A percentile compares a stretch with the other conserved stretches of the same genome.
phyloP scores from a whole-genome alignment of 2,113 vertebrate genomes.

The Chunga burmeisteri region DNA sequence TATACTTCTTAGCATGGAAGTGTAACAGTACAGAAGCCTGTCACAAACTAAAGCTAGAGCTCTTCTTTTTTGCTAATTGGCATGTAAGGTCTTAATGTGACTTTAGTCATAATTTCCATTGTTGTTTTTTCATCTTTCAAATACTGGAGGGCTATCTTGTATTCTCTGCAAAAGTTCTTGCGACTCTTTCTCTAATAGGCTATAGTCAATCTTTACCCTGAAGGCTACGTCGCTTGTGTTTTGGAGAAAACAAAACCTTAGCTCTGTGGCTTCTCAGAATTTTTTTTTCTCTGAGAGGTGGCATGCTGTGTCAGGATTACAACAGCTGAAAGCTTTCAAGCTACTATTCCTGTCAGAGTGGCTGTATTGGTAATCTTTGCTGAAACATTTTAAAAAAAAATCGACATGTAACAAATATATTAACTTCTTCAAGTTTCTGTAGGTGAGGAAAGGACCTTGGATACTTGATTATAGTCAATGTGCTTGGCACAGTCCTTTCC shows the following conservation, averaged over 20 bases:
- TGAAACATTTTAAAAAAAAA: neutral
- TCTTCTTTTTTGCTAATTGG: neutral
- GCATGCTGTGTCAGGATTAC: neutral
- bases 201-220: neutral
- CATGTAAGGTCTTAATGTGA: neutral
- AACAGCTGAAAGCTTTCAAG: neutral
- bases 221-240: neutral
- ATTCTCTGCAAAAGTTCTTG: neutral
- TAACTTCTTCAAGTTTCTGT: neutral
- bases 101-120: neutral
- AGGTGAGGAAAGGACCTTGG: neutral
- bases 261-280: neutral
- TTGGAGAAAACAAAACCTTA: neutral
- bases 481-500: neutral
- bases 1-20: neutral
- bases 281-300: neutral
- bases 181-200: neutral
- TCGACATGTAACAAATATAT: neutral
- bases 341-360: neutral
- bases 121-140: neutral
- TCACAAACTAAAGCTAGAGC: neutral
- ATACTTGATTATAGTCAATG: neutral
- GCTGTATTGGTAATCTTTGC: neutral
- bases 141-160: neutral
- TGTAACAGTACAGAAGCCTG: neutral